Evolutionary conservation across 1,140 invertebrate species (phyloP).

Genomic region (Drosophila kanapiae): DNA sequence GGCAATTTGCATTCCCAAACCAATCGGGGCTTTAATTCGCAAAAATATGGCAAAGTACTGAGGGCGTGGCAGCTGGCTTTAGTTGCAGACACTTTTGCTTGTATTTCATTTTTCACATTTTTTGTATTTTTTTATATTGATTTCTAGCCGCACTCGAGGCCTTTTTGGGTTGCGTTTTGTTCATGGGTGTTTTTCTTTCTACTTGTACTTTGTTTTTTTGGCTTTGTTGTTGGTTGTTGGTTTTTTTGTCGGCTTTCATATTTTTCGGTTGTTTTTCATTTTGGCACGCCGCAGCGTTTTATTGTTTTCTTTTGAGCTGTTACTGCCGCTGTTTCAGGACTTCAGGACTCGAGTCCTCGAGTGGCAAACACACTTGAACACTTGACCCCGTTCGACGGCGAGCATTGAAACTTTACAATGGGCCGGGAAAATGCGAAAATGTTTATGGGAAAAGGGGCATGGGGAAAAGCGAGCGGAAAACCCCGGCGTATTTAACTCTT

Average conservation of each 20-base stretch:
- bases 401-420: conserved; percentile 69
- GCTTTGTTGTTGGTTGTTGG: conserved; percentile 1
- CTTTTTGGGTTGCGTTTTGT: conserved; percentile 38
- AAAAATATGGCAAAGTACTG: conserved; percentile 38
- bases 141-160: conserved; percentile 61
- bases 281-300: conserved; percentile 62
- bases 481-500: conserved; percentile 32
- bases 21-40: conserved; percentile 6
- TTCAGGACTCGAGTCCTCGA: conserved; percentile 66
- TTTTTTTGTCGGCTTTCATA: conserved; percentile 38
- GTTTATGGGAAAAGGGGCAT: background rate
- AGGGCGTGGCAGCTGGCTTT: conserved; percentile 51
- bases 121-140: conserved; percentile 52
- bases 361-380: conserved; percentile 64
- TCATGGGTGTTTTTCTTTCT: conserved; percentile 27
- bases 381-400: conserved; percentile 69
- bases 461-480: background rate
- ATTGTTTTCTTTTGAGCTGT: conserved; percentile 74
- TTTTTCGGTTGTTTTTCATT: conserved; percentile 47
- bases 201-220: conserved; percentile 15
- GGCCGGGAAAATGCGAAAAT: conserved; percentile 27
- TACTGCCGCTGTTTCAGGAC: conserved; percentile 36
- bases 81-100: conserved; percentile 17
- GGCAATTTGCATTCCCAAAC: conserved; percentile 53
- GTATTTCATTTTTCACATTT: background rate